phyloP scores from a whole-genome alignment of 1,140 invertebrate species.

The Cydia pomonella region DNA sequence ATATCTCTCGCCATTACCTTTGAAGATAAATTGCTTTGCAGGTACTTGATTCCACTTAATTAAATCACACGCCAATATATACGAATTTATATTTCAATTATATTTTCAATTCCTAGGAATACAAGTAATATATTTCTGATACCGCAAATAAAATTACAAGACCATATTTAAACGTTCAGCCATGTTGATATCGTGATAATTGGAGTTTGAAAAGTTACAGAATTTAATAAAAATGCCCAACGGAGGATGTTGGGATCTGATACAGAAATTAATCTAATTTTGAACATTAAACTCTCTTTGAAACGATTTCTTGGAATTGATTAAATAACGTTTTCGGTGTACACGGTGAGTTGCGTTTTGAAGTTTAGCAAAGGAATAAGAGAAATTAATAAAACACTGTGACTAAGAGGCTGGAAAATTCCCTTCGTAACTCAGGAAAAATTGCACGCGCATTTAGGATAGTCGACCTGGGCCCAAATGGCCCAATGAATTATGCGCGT shows the following conservation, averaged over 20 bases:
- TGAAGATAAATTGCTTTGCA: too few relatives aligned
- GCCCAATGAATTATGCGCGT: too few relatives aligned
- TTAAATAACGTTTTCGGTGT: not conserved
- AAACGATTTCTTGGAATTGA: not conserved
- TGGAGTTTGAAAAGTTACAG: slow-evolving; percentile 5
- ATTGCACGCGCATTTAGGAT: too few relatives aligned
- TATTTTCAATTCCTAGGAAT: too few relatives aligned
- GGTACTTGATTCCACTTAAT: too few relatives aligned
- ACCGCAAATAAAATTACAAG: not conserved
- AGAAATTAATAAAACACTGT: not conserved
- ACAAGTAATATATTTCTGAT: not conserved
- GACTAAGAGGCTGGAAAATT: too few relatives aligned
- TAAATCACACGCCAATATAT: too few relatives aligned
- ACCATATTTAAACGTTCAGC: not conserved
- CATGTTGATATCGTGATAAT: not conserved
- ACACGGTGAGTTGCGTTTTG: not conserved
- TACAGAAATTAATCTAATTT: slow-evolving; percentile 7
- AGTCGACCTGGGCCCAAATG: too few relatives aligned
- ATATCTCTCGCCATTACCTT: too few relatives aligned
- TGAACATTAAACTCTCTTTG: not conserved
- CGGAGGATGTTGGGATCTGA: not conserved
- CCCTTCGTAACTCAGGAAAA: too few relatives aligned
- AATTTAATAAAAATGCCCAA: slow-evolving; percentile 17
- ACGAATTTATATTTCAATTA: too few relatives aligned
- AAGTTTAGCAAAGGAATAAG: not conserved